Evolutionary conservation across 2,888 invertebrate genomes (phyloP), one percentile per base, ranked within the genome.

Genomic region (Diarsia dahlii): DNA sequence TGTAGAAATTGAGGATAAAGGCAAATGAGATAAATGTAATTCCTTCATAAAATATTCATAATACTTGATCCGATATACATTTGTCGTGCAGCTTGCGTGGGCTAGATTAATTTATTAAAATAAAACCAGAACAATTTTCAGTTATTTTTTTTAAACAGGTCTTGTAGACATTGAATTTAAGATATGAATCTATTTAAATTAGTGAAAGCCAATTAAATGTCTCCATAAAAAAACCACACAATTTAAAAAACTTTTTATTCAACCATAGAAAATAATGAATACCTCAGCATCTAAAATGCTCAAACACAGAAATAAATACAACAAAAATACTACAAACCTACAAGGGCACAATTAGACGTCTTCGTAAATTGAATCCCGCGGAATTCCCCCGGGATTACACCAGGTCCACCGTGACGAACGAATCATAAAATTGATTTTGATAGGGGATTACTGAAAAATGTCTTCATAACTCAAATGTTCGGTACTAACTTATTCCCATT

Each of bases 341-440:
- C 75, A 86, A 75, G 72, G 76, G 82, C 62, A 58, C 83, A 88
- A 89, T 88, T 86, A 88, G 79, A 83, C 74, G 71, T 79, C 71
- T 71, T 77, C 81, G 74, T 78, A 76, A 86, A 85, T 87, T 81
- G 62, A 80, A 87, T 86, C 80, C 82, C 63, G 39, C 52, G 66
- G 48, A 73, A 82, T 76, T 72, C 78, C 60, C 15, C 13, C 10
- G 50, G 82, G 86, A 89, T 89, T 87, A 90, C 76, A 80, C 78
- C 71, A 80, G 79, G 74, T 69, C 77, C 78, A 70, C 73, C 34
- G 75, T 72, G 60, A 66, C 62, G 70, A 74, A 80, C 80, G 72
- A 82, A 64, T 85, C 82, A 86, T 87, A 86, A 89, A 88, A 90
- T 89, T 87, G 85, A 80, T 87, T 86, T 86, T 82, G 71, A 81